Evolutionary conservation across 2,113 vertebrate species (phyloP).

Genomic region (Rhinopithecus roxellana): DNA sequence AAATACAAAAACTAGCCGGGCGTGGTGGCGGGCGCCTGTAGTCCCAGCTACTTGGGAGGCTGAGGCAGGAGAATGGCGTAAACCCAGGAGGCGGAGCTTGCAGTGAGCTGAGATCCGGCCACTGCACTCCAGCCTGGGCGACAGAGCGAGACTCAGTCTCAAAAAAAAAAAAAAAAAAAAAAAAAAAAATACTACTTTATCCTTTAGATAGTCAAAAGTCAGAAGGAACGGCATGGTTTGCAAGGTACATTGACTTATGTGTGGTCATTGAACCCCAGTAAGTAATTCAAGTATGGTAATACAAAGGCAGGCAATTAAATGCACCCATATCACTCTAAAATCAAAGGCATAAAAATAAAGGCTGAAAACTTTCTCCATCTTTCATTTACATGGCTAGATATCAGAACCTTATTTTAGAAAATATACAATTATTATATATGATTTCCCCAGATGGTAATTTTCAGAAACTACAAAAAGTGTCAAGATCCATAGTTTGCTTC

Average conservation of each 20-base stretch:
- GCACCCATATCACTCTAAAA: slow-evolving; percentile 20
- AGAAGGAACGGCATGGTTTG: neutral
- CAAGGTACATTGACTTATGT: neutral
- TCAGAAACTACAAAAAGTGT: slow-evolving; percentile 61
- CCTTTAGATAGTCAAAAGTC: neutral
- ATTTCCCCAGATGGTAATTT: slow-evolving; percentile 29
- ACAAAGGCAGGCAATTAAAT: slow-evolving; percentile 21
- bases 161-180: too few species aligned
- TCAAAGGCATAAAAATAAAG: slow-evolving; percentile 47
- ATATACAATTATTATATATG: neutral
- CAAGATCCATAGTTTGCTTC: slow-evolving; percentile 98
- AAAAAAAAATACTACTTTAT: slow-evolving; percentile 2
- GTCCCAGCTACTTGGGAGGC: too few species aligned
- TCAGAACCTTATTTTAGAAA: neutral
- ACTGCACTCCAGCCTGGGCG: too few species aligned
- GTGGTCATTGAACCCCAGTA: neutral
- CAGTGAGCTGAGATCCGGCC: too few species aligned
- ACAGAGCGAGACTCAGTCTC: accelerated
- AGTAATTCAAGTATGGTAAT: slow-evolving; percentile 23
- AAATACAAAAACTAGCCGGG: too few species aligned
- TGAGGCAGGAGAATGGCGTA: too few species aligned
- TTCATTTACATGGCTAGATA: slow-evolving; percentile 17
- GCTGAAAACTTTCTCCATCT: neutral
- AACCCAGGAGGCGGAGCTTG: too few species aligned
- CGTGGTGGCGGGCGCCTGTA: too few species aligned